phyloP scores from a whole-genome alignment of 1,140 invertebrate genomes.

The Bradynema listronoti region DNA sequence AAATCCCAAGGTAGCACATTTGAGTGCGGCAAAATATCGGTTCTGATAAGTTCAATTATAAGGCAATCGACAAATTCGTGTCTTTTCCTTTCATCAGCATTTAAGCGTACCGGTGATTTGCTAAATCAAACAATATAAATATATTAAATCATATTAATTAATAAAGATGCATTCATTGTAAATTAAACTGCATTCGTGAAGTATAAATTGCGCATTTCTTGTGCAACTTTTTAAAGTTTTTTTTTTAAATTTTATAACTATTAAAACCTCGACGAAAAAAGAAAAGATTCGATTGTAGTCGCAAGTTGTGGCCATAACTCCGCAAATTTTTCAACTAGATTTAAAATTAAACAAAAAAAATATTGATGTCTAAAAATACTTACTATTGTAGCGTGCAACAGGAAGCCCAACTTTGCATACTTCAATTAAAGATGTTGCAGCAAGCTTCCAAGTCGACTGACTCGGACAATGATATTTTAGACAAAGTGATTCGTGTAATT shows the following conservation, averaged over 20 bases:
- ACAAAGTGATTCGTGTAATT: slow-evolving; percentile 64
- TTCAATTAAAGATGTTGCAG: slow-evolving; percentile 71
- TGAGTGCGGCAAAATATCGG: slow-evolving; percentile 77
- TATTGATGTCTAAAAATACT: slow-evolving; percentile 59
- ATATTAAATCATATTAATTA: not conserved
- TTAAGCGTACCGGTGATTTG: slow-evolving; percentile 67
- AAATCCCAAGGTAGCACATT: slow-evolving; percentile 75
- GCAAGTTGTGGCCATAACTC: slow-evolving; percentile 75
- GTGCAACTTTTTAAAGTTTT: not conserved
- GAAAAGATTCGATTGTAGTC: slow-evolving; percentile 77
- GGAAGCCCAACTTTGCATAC: slow-evolving; percentile 78
- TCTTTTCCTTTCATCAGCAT: slow-evolving; percentile 49
- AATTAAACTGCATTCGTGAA: not conserved
- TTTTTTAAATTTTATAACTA: not conserved
- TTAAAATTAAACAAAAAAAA: slow-evolving; percentile 43
- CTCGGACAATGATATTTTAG: slow-evolving; percentile 77
- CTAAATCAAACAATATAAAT: slow-evolving; percentile 38
- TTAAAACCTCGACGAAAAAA: slow-evolving; percentile 66
- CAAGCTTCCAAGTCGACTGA: slow-evolving; percentile 76
- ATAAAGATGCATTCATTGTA: not conserved
- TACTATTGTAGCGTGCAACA: slow-evolving; percentile 70
- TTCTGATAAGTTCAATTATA: slow-evolving; percentile 74
- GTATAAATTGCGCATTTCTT: not conserved
- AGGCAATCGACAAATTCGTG: slow-evolving; percentile 60
- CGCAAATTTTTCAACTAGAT: slow-evolving; percentile 59